Evolutionary conservation across 1,140 invertebrate species (phyloP).

Genomic region (Melipona quadrifasciata): DNA sequence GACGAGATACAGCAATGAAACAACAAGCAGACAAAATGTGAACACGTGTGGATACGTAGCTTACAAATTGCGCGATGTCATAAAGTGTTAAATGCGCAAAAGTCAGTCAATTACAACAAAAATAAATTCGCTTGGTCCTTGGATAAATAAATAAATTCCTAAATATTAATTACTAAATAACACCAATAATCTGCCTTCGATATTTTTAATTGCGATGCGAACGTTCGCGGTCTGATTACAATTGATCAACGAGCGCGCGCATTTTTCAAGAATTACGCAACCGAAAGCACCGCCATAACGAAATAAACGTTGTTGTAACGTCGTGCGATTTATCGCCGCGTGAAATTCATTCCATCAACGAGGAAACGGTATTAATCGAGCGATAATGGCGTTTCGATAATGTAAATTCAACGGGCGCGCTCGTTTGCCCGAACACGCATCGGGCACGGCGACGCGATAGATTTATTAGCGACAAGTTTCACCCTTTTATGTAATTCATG

Average conservation of each 20-base stretch:
- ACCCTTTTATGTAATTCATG: slow-evolving; percentile 37
- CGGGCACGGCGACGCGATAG: background rate
- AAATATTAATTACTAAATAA: too few species aligned
- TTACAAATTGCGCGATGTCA: too few species aligned
- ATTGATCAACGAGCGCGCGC: background rate
- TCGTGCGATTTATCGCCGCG: background rate
- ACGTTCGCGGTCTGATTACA: background rate
- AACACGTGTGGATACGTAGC: too few species aligned
- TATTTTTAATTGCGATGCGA: too few species aligned
- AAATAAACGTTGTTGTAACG: background rate
- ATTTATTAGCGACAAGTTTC: slow-evolving; percentile 42
- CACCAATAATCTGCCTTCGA: too few species aligned
- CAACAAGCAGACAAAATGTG: too few species aligned
- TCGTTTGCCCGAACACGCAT: background rate
- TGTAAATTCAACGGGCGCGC: background rate
- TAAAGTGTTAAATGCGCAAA: too few species aligned
- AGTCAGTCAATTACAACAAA: too few species aligned
- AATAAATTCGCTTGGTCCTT: too few species aligned
- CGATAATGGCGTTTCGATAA: background rate
- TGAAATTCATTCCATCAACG: background rate
- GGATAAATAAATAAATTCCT: too few species aligned
- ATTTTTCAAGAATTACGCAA: background rate
- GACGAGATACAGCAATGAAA: too few species aligned
- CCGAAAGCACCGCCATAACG: background rate
- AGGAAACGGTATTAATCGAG: background rate